Conservation (phyloP, 2,888 invertebrate species). For the Tribolium freemani region DNA sequence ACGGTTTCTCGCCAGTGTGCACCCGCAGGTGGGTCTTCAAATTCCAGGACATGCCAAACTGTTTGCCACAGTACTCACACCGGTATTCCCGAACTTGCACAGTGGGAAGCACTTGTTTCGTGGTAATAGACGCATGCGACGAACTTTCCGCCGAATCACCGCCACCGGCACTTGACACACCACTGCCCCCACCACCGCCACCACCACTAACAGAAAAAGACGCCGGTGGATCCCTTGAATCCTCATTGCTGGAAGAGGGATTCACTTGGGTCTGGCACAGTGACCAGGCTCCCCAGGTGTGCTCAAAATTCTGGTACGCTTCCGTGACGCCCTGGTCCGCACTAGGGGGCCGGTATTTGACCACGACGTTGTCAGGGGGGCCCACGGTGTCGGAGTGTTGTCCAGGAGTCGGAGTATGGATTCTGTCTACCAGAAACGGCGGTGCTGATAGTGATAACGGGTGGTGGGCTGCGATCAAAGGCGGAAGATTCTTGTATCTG, state of each 20-base stretch:
- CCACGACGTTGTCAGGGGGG: slow-evolving; percentile 72
- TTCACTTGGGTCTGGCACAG: slow-evolving; percentile 77
- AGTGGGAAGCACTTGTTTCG: slow-evolving; percentile 61
- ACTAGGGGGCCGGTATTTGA: slow-evolving; percentile 78
- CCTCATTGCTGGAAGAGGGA: slow-evolving; percentile 62
- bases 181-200: slow-evolving; percentile 47
- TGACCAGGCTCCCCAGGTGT: slow-evolving; percentile 77
- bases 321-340: slow-evolving; percentile 74
- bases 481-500: slow-evolving; percentile 72
- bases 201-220: slow-evolving; percentile 60
- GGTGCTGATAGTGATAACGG: slow-evolving; percentile 82
- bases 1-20: slow-evolving; percentile 91
- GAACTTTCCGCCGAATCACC: slow-evolving; percentile 66
- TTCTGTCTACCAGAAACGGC: slow-evolving; percentile 76
- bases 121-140: slow-evolving; percentile 64
- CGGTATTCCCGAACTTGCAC: slow-evolving; percentile 86
- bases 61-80: slow-evolving; percentile 91
- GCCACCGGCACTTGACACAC: slow-evolving; percentile 57
- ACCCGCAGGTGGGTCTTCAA: slow-evolving; percentile 90
- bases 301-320: slow-evolving; percentile 67
- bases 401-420: slow-evolving; percentile 73
- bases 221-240: slow-evolving; percentile 59
- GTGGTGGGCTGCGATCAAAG: slow-evolving; percentile 76
- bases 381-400: slow-evolving; percentile 65
- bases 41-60: slow-evolving; percentile 95